Conservation (phyloP, 2,888 invertebrate genomes). For the Rhodophaea formosa region DNA sequence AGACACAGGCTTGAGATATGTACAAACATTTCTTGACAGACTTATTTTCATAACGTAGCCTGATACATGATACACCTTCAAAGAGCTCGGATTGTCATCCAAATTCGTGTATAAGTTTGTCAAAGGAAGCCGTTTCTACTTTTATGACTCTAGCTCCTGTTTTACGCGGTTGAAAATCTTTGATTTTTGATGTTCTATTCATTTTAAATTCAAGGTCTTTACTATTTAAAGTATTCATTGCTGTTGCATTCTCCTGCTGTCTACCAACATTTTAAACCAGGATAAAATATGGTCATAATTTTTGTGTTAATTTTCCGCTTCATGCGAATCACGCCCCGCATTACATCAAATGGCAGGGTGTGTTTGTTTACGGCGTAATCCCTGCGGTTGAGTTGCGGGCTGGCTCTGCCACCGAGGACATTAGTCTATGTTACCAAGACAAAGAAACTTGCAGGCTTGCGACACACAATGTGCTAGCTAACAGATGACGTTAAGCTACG, state of each 20-base stretch:
- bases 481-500: constrained; percentile 25
- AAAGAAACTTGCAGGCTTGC: constrained; percentile 40
- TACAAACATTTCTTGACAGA: neutral
- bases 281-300: constrained; percentile 9
- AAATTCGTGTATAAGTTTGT: constrained; percentile 29
- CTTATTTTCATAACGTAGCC: constrained; percentile 27
- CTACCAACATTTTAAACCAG: neutral
- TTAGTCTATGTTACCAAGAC: constrained; percentile 41
- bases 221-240: neutral
- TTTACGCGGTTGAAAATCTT: constrained; percentile 36
- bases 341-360: constrained; percentile 42
- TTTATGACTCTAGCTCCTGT: constrained; percentile 52
- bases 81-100: constrained; percentile 36
- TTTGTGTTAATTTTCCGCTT: constrained; percentile 23
- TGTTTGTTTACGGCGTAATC: constrained; percentile 47
- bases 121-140: constrained; percentile 40
- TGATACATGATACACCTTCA: constrained; percentile 60
- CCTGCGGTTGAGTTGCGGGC: constrained; percentile 35
- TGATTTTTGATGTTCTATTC: constrained; percentile 8
- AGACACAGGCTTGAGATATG: too few species aligned
- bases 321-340: constrained; percentile 40
- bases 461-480: constrained; percentile 27
- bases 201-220: too few species aligned
- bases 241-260: neutral
- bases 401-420: constrained; percentile 39